These are phyloP conservation scores for Dendrolimus kikuchii DNA, from an alignment of 1,140 invertebrate species.

Conservation along the genomic window DNA sequence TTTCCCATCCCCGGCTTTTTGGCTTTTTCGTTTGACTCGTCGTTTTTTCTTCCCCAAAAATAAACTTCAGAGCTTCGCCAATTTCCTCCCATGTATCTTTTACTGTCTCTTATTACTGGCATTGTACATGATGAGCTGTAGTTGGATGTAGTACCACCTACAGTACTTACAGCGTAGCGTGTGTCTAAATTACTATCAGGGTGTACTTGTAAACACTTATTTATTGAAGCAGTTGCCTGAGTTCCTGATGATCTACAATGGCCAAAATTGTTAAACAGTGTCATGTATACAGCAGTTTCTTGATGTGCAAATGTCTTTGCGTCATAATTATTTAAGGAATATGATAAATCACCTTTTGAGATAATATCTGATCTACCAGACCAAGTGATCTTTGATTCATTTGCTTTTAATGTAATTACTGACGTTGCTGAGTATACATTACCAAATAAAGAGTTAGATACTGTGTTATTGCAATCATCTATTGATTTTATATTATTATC, in stretches of 20 bases:
- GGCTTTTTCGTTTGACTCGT: constrained; percentile 21
- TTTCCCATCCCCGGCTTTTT: constrained; percentile 41
- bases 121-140: constrained; percentile 22
- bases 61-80: constrained; percentile 35
- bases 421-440: neutral
- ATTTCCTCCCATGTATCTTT: constrained; percentile 7
- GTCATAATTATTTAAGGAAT: neutral
- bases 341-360: constrained; percentile 2
- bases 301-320: constrained; percentile 23
- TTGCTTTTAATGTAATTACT: constrained; percentile 13
- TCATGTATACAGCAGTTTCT: constrained; percentile 46
- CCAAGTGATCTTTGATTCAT: constrained; percentile 17
- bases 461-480: neutral
- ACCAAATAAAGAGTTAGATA: too few relatives aligned
- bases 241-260: constrained; percentile 36
- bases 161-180: neutral
- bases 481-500: neutral
- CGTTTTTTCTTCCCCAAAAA: constrained; percentile 45
- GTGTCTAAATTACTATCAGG: constrained; percentile 1
- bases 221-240: constrained; percentile 57
- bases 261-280: constrained; percentile 30
- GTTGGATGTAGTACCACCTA: constrained; percentile 13
- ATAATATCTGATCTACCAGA: constrained; percentile 18
- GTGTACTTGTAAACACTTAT: constrained; percentile 55
- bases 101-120: constrained; percentile 12